A percentile compares a stretch with the other conserved stretches of the same genome.
phyloP scores from a whole-genome alignment of 1,140 invertebrate species.

The Trachymyrmex cornetzi region DNA sequence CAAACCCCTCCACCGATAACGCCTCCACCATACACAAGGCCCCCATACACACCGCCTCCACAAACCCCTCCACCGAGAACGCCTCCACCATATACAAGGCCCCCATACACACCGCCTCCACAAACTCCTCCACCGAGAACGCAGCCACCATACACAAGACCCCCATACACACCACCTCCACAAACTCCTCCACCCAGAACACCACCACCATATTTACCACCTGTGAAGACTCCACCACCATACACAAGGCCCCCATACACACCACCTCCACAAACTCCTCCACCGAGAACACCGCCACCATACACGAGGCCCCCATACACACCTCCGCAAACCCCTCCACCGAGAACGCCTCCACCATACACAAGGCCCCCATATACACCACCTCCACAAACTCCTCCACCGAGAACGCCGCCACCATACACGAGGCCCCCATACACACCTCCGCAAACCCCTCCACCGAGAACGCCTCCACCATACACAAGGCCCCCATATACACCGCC shows the following conservation, averaged over 20 bases:
- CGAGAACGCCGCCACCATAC: slow-evolving; percentile 22
- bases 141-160: no score
- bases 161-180: no score
- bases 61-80: neutral
- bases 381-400: slow-evolving; percentile 8
- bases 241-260: neutral
- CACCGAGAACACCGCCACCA: slow-evolving; percentile 49
- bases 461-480: neutral
- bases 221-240: neutral
- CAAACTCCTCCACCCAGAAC: no score
- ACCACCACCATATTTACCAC: no score
- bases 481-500: no score
- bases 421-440: neutral
- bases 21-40: no score
- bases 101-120: neutral
- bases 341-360: no score
- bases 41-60: neutral
- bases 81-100: no score
- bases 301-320: slow-evolving; percentile 11
- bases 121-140: no score
- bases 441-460: slow-evolving; percentile 36
- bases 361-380: no score
- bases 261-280: slow-evolving; percentile 29
- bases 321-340: neutral
- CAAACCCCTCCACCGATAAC: no score